Conservation (phyloP, 2,797 vertebrate genomes). For the Acomys russatus region DNA sequence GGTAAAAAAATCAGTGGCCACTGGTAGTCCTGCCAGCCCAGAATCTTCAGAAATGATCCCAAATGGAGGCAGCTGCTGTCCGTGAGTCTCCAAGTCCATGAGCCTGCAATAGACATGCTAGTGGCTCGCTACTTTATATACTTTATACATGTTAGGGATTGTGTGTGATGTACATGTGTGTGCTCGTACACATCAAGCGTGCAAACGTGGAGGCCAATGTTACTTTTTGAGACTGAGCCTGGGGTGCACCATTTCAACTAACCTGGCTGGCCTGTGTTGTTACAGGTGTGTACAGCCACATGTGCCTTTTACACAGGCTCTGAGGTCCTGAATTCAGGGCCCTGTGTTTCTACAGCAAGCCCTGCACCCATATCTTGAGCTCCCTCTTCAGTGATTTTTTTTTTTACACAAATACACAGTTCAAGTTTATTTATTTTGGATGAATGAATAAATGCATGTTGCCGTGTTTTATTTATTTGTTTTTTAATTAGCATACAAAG, state of each 20-base stretch:
- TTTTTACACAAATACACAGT: background rate
- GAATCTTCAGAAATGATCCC: background rate
- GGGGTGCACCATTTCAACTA: background rate
- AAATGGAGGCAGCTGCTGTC: background rate
- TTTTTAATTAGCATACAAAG: background rate
- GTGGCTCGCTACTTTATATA: background rate
- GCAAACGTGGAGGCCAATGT: background rate
- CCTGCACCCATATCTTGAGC: background rate
- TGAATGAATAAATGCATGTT: background rate
- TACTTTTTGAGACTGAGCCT: background rate
- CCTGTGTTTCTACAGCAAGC: background rate
- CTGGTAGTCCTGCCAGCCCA: background rate
- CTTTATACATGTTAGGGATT: background rate
- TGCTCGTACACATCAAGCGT: background rate
- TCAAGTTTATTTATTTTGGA: background rate
- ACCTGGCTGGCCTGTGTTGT: background rate
- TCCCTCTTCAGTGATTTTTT: background rate
- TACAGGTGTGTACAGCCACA: background rate
- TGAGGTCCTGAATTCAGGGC: background rate
- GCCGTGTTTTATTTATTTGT: background rate
- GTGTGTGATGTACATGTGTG: background rate
- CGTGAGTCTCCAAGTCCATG: constrained; percentile 4
- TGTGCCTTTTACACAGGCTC: background rate
- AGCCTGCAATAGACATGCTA: background rate
- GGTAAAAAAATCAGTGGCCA: background rate